Base-by-base conservation (phyloP, 2,113 vertebrate genomes). In the Vidua macroura region DNA sequence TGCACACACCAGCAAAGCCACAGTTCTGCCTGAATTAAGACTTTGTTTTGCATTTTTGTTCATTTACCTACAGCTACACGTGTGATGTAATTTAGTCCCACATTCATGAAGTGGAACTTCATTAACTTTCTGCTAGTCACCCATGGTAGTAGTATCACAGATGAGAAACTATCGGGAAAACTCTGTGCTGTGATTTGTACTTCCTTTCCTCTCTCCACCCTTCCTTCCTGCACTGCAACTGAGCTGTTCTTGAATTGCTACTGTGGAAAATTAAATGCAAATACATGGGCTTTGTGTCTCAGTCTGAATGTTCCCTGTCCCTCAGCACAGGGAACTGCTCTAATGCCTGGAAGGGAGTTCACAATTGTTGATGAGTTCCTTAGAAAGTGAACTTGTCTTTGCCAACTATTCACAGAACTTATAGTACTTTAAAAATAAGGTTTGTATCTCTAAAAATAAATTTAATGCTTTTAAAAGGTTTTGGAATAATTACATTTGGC, bases 261-360 rank as follows among this genome's bases (percentile, higher is more conserved):
- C 66, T 73, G 49, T 85, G 53, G 46, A 86, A 93, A 93, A 92
- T 41, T 35, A 82, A 91, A 91, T 89, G 83, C 31, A 90, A 93
- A 90, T 77, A 92, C 33, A 82, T 52, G 30, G 63, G 43, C 16
- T 76, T 86, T 86, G 30, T 72, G 66, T 52, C 48, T 89, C 77
- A 70, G 30, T 10, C 33, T 52, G 16, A 70, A 86, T 15, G 59
- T 59, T 41, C 41, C 41, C 41, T 41, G 41, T 41, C 41, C 41
- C 41, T 41, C 41, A 41, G n/a, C 52, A 48, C 74, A 67, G 39
- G 16, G 62, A 69, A 39, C 48, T 55, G 25, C 23, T 68, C 41
- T 1, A 7, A 51, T 55, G 56, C 14, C 49, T 87, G 55, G 33
- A 83, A 91, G 14, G 20, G 37, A 76, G 31, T 24, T 64, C 30